Evolutionary conservation across 2,888 invertebrate genomes (phyloP).

Genomic region (Entomobrya multifasciata): DNA sequence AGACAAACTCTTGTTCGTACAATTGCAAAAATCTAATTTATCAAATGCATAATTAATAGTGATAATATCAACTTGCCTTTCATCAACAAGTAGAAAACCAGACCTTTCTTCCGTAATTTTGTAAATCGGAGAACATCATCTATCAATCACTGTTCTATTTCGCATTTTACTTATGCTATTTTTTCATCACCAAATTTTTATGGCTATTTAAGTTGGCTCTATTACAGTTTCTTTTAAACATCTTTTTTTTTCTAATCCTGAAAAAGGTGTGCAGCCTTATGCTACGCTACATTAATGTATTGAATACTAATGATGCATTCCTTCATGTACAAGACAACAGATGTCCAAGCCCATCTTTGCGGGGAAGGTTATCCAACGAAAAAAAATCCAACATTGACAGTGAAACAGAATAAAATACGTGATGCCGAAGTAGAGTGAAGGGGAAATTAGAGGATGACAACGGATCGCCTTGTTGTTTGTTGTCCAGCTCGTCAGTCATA

Average conservation of each 20-base stretch:
- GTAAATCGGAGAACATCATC: not conserved
- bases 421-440: not conserved
- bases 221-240: not conserved
- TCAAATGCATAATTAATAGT: constrained; percentile 32
- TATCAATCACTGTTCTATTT: not conserved
- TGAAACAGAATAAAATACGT: not conserved
- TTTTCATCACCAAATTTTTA: not conserved
- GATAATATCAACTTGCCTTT: constrained; percentile 32
- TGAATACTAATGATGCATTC: not conserved
- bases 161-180: not conserved
- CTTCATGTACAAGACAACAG: constrained; percentile 32
- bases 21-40: constrained; percentile 50
- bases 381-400: not conserved
- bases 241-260: not conserved
- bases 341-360: constrained; percentile 11
- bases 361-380: not conserved
- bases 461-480: constrained; percentile 22
- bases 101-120: too few relatives aligned
- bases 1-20: not conserved
- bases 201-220: not conserved
- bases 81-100: not conserved
- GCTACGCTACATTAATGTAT: not conserved
- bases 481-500: constrained; percentile 46
- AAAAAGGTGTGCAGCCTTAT: not conserved
- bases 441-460: constrained; percentile 37